Percentiles rank a stretch among this genome's conserved stretches.
These are phyloP conservation scores for Sitobion miscanthi DNA, from an alignment of 1,140 invertebrate species.

Conservation along the genomic window DNA sequence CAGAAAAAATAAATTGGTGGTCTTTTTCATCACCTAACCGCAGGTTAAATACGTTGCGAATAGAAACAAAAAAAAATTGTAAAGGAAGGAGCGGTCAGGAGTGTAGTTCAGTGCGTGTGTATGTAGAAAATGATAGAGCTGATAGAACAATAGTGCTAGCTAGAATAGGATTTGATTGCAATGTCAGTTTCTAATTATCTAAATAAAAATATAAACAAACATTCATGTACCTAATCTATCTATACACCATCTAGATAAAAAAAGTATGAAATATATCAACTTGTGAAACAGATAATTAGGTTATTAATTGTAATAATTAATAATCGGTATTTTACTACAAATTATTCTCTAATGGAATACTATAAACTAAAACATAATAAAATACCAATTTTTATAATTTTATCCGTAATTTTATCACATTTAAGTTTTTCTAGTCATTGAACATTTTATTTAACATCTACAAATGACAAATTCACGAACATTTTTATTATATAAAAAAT, in stretches of 20 bases:
- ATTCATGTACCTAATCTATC: not conserved
- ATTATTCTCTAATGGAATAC: not conserved
- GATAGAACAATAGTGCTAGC: conserved; percentile 34
- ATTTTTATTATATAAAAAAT: not conserved
- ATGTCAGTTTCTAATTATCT: conserved; percentile 39
- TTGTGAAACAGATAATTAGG: not conserved
- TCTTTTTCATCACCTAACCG: conserved; percentile 36
- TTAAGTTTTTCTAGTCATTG: not conserved
- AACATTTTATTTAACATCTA: not conserved
- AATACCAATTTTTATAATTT: not conserved
- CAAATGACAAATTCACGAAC: not conserved
- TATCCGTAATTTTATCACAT: not conserved
- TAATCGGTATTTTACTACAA: not conserved
- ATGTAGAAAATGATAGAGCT: conserved; percentile 17
- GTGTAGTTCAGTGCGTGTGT: not conserved
- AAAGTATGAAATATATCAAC: not conserved
- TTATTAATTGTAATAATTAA: not conserved
- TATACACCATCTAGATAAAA: conserved; percentile 27
- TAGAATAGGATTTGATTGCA: conserved; percentile 47
- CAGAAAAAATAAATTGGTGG: conserved; percentile 37
- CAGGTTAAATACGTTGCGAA: conserved; percentile 37
- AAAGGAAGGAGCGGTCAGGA: conserved; percentile 36
- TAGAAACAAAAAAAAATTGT: conserved; percentile 34
- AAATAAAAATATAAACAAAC: conserved; percentile 10
- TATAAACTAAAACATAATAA: not conserved